phyloP scores from a whole-genome alignment of 1,140 invertebrate species.

The Drosophila pseudoananassae region DNA sequence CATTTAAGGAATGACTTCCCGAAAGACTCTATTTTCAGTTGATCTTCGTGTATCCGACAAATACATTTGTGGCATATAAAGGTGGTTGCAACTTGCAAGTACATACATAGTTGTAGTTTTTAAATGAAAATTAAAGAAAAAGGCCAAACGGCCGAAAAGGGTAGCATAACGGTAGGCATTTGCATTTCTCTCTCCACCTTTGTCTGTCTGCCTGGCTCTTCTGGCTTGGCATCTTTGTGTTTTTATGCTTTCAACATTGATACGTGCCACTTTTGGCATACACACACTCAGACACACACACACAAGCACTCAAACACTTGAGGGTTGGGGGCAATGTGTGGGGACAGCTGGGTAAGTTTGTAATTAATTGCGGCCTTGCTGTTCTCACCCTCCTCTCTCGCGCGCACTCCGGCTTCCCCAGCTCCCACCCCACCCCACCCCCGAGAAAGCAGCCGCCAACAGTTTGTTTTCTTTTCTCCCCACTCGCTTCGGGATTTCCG shows the following conservation, averaged over 20 bases:
- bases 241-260: constrained; percentile 78
- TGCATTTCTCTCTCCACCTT: constrained; percentile 17
- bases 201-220: neutral
- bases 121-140: constrained; percentile 34
- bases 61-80: too few relatives aligned
- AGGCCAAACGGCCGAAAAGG: constrained; percentile 20
- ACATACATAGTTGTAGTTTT: too few relatives aligned
- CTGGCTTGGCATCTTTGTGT: constrained; percentile 32
- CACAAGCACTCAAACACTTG: too few relatives aligned
- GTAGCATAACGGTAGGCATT: constrained; percentile 49
- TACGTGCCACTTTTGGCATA: constrained; percentile 71
- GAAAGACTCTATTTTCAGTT: constrained; percentile 18
- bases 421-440: neutral
- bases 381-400: constrained; percentile 32
- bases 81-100: too few relatives aligned
- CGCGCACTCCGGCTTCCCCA: neutral
- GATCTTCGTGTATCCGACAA: constrained; percentile 10
- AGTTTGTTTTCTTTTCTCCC: constrained; percentile 49
- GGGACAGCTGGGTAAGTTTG: constrained; percentile 75
- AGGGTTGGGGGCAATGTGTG: constrained; percentile 18
- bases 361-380: constrained; percentile 80
- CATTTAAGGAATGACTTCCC: constrained; percentile 38
- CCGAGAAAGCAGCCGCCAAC: constrained; percentile 38
- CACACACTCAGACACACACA: neutral
- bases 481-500: constrained; percentile 43